Base-by-base conservation (phyloP, 2,888 invertebrate species). In the Conistra vaccinii region DNA sequence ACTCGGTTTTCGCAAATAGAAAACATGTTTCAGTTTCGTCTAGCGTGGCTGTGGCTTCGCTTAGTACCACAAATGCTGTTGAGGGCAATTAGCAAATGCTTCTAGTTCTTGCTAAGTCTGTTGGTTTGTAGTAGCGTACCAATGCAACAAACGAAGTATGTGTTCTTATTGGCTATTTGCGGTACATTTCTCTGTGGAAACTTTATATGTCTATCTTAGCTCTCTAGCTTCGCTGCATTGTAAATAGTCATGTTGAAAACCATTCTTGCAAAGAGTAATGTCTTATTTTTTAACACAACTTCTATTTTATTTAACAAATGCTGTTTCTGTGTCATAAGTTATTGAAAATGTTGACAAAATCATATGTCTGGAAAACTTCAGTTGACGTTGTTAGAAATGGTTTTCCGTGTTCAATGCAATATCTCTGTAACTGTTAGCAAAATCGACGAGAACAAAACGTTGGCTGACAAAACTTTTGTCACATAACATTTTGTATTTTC, bases 381-480 rank as follows among this genome's bases (percentile, higher is more conserved):
- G n/a, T 45, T 29, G 55, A 42, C 55, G 66, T 69, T 73, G 58
- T 63, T 63, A 55, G 48, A 68, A 65, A 80, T 39, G 23, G 63
- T 48, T 69, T 60, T 45, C 57, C 58, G 45, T 61, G 29, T 55
- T 61, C 48, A 42, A 32, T 57, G 32, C 69, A 80, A 74, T 51
- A 3, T 63, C 29, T 12, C 2, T 26, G 26, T 48, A 3, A 58
- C 1, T 14, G n/a, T 53, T 1, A 58, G 14, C 29, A 62, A 62
- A 68, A 67, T 53, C 68, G 23, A 51, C n/a, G 5, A 9, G 17
- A 26, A 32, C 51, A 69, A 35, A 39, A 26, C 32, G 20, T 68
- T 68, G 20, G 39, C 23, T 7, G 12, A 23, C 29, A 76, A 63
- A 74, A 74, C 48, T 75, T 75, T 74, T 58, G 17, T 53, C 32